These are phyloP conservation scores for Spodoptera exigua DNA, from an alignment of 2,888 invertebrate genomes.

Conservation along the genomic window DNA sequence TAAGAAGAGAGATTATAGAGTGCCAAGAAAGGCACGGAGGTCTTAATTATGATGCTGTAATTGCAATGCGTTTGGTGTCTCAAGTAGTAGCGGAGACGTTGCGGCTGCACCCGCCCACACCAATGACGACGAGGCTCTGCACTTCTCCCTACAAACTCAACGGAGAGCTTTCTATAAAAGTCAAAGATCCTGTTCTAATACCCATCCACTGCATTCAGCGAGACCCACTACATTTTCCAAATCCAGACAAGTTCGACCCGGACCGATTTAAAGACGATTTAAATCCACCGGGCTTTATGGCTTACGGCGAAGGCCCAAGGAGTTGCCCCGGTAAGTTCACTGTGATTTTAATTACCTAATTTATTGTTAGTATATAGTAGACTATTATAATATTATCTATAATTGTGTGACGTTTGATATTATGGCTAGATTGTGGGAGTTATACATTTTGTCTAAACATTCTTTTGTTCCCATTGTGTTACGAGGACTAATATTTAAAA, in stretches of 20 bases:
- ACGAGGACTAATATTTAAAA: constrained; percentile 56
- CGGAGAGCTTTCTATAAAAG: constrained; percentile 73
- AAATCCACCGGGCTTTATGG: constrained; percentile 78
- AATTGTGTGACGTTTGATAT: constrained; percentile 10
- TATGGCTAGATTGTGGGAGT: constrained; percentile 36
- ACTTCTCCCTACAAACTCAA: constrained; percentile 77
- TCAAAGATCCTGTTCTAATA: constrained; percentile 78
- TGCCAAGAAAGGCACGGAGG: constrained; percentile 72
- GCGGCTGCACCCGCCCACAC: constrained; percentile 82
- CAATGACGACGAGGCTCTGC: constrained; percentile 82
- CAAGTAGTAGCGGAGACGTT: constrained; percentile 79
- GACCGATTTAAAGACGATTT: constrained; percentile 77
- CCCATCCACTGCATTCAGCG: constrained; percentile 82
- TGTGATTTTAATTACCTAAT: background rate
- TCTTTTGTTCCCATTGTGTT: constrained; percentile 58
- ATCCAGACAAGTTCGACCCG: constrained; percentile 83
- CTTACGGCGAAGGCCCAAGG: constrained; percentile 84
- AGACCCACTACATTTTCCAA: constrained; percentile 77
- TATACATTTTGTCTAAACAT: constrained; percentile 50
- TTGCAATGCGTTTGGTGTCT: constrained; percentile 75
- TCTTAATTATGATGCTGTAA: constrained; percentile 80
- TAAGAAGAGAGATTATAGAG: constrained; percentile 77
- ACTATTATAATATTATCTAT: constrained; percentile 21
- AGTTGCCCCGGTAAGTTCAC: constrained; percentile 81
- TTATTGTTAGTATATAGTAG: background rate